Evolutionary conservation across 1,140 invertebrate genomes (phyloP).

Genomic region (Sitodiplosis mosellana): DNA sequence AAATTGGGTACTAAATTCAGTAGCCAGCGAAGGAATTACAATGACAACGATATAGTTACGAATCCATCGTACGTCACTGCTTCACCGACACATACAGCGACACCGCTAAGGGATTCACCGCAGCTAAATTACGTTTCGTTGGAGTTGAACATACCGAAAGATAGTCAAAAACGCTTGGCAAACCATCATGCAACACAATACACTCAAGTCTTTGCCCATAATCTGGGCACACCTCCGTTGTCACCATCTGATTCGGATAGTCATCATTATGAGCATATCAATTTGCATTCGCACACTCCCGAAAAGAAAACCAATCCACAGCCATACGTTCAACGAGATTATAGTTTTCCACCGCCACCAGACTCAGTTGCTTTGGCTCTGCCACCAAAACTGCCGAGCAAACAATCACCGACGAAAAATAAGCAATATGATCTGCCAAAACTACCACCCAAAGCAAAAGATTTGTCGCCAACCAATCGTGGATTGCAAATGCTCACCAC

Average conservation of each 20-base stretch:
- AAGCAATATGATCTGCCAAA: background rate
- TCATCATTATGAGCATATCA: conserved; percentile 2
- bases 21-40: background rate
- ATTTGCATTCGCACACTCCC: conserved; percentile 4
- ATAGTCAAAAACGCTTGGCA: background rate
- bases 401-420: background rate
- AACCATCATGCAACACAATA: background rate
- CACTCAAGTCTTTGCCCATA: background rate
- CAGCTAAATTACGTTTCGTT: conserved; percentile 1
- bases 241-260: too few species aligned
- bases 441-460: too few species aligned
- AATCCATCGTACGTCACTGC: background rate
- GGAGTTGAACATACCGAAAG: background rate
- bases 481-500: conserved; percentile 14
- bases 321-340: background rate
- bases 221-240: background rate
- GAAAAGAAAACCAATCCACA: conserved; percentile 1
- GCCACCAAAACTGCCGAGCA: conserved; percentile 1
- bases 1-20: background rate
- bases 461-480: too few species aligned
- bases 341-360: background rate
- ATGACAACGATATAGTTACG: background rate
- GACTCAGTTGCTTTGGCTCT: conserved; percentile 7
- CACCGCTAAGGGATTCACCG: background rate
- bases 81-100: background rate